These are phyloP conservation scores for Eristalinus aeneus DNA, from an alignment of 2,888 invertebrate genomes.

Conservation along the genomic window DNA sequence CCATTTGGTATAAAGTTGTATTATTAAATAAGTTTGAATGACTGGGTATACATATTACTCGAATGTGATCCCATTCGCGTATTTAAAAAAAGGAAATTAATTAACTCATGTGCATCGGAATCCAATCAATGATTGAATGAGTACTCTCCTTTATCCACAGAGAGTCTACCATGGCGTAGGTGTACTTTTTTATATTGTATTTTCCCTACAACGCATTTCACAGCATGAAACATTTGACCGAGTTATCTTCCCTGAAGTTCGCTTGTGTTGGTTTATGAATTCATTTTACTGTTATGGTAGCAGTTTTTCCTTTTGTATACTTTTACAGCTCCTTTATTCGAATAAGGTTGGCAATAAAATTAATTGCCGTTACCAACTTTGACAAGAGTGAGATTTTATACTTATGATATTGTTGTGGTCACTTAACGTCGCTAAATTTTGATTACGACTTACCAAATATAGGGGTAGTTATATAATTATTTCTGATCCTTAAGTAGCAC, in stretches of 20 bases:
- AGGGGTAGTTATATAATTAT: not conserved
- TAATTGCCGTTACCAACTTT: not conserved
- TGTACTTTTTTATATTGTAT: not conserved
- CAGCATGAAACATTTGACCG: not conserved
- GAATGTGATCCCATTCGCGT: not conserved
- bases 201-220: not conserved
- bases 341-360: not conserved
- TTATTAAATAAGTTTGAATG: too few species aligned
- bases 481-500: not conserved
- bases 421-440: not conserved
- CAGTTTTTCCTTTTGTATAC: not conserved
- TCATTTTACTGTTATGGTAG: not conserved
- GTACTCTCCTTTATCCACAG: not conserved
- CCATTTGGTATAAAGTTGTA: too few species aligned
- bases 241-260: not conserved
- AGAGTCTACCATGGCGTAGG: not conserved
- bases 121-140: not conserved
- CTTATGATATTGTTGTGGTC: not conserved
- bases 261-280: not conserved
- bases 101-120: not conserved
- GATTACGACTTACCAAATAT: not conserved
- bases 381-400: not conserved
- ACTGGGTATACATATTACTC: not conserved
- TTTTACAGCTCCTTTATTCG: not conserved
- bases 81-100: not conserved